These are phyloP conservation scores for Acanthurus tractus DNA, from an alignment of 2,797 vertebrate genomes.

Conservation along the genomic window DNA sequence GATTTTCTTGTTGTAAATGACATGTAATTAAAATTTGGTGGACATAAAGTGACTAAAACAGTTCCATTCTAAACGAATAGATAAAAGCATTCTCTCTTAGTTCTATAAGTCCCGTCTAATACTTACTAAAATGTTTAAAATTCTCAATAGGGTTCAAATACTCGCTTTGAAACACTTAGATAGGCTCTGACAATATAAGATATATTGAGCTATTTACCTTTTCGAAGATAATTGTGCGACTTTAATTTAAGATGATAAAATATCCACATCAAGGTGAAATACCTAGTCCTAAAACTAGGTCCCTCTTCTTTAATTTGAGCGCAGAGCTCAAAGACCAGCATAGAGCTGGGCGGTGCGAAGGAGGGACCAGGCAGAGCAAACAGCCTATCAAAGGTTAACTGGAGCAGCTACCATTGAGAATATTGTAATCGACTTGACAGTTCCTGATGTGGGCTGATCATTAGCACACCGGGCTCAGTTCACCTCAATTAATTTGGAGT, in stretches of 20 bases:
- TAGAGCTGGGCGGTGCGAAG: slow-evolving; percentile 67
- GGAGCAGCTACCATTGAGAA: slow-evolving; percentile 52
- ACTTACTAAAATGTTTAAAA: not conserved
- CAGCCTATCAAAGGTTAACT: slow-evolving; percentile 67
- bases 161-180: not conserved
- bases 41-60: not conserved
- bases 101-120: not conserved
- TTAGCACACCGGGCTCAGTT: slow-evolving; percentile 54
- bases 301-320: slow-evolving; percentile 3
- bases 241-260: not conserved
- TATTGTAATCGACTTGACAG: slow-evolving; percentile 63
- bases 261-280: not conserved
- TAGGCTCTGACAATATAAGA: not conserved
- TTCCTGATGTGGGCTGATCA: slow-evolving; percentile 67
- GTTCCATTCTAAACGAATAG: not conserved
- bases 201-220: not conserved
- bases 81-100: not conserved
- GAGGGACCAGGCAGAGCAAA: slow-evolving; percentile 69
- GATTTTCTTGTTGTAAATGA: not conserved
- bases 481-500: slow-evolving; percentile 66
- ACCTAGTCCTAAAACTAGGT: not conserved
- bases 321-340: slow-evolving; percentile 10
- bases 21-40: not conserved
- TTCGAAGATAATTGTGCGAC: not conserved
- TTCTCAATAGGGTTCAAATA: not conserved